phyloP scores from a whole-genome alignment of 1,140 invertebrate species.

The Drosophila parabipectinata region DNA sequence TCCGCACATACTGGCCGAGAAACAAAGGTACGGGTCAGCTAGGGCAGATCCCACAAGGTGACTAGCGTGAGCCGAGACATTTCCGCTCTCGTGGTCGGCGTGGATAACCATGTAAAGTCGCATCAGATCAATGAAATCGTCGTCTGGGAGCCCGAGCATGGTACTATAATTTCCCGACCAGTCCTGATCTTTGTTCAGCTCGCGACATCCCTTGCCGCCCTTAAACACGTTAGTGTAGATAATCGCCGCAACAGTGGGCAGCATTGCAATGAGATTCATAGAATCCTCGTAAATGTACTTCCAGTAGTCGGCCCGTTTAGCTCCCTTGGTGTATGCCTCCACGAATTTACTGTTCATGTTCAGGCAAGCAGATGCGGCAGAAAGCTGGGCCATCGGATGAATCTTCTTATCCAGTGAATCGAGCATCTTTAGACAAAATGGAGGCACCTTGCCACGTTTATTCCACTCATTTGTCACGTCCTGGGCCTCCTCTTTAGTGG shows the following conservation, averaged over 20 bases:
- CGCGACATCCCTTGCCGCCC: conserved; percentile 91
- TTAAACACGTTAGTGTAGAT: conserved; percentile 95
- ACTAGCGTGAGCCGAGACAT: conserved; percentile 96
- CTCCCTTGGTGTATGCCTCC: conserved; percentile 90
- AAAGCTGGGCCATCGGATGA: conserved; percentile 98
- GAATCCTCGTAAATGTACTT: conserved; percentile 96
- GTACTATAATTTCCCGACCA: conserved; percentile 96
- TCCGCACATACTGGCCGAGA: conserved; percentile 96
- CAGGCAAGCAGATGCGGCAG: conserved; percentile 93
- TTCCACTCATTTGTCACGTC: conserved; percentile 95
- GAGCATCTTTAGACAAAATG: conserved; percentile 96
- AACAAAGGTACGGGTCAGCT: conserved; percentile 96
- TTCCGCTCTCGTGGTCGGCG: conserved; percentile 97
- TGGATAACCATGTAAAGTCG: conserved; percentile 97
- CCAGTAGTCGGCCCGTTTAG: conserved; percentile 54
- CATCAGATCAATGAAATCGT: conserved; percentile 94
- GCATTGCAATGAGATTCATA: conserved; percentile 97
- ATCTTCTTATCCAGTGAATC: conserved; percentile 96
- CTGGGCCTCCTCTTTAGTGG: conserved; percentile 91
- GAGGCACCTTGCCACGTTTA: conserved; percentile 89
- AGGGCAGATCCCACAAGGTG: conserved; percentile 97
- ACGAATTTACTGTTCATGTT: conserved; percentile 97
- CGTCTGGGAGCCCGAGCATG: conserved; percentile 95
- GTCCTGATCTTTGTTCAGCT: conserved; percentile 91
- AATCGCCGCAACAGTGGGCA: conserved; percentile 95